Evolutionary conservation across 2,888 invertebrate species (phyloP).

Genomic region (Limnephilus rhombicus): DNA sequence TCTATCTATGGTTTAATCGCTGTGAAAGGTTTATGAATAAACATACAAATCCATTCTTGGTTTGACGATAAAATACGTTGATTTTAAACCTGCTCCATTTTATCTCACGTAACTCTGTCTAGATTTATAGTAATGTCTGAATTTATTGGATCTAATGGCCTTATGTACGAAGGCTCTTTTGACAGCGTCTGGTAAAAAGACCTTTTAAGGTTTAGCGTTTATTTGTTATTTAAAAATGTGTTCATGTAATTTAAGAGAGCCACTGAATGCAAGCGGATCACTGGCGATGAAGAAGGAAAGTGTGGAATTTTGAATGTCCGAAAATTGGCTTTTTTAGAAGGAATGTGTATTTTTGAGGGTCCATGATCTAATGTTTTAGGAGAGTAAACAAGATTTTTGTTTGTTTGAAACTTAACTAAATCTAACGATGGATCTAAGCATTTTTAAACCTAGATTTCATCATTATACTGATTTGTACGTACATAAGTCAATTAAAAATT

Average conservation of each 20-base stretch:
- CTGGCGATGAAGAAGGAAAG: slow-evolving; percentile 18
- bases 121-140: neutral
- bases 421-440: no score
- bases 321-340: neutral
- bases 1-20: neutral
- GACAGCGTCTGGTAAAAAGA: no score
- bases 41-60: neutral
- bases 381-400: no score
- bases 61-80: neutral
- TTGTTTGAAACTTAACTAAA: no score
- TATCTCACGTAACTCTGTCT: neutral
- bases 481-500: neutral
- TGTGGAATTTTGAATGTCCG: neutral
- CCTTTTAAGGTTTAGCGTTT: neutral
- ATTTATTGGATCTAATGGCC: neutral
- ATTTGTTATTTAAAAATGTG: neutral
- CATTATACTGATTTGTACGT: neutral
- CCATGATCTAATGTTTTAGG: neutral
- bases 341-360: no score
- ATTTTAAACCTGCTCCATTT: neutral
- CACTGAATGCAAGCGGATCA: slow-evolving; percentile 42
- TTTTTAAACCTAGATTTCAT: neutral
- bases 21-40: neutral
- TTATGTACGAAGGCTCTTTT: neutral
- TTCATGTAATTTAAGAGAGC: slow-evolving; percentile 45